Evolutionary conservation across 1,140 invertebrate species (phyloP).

Genomic region (Agraylea sexmaculata): DNA sequence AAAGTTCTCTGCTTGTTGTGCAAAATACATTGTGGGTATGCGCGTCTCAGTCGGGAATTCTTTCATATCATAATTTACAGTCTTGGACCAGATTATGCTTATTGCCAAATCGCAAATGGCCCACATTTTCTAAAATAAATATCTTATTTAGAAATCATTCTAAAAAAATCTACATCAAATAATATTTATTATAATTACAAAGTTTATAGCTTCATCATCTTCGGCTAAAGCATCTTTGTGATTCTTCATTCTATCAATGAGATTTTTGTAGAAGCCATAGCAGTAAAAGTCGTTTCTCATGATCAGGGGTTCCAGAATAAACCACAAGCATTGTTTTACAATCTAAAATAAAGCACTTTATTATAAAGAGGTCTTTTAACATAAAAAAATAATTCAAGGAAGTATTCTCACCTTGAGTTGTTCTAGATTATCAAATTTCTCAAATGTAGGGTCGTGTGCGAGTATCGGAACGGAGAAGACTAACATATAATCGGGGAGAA

Average conservation of each 20-base stretch:
- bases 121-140: conserved; percentile 86
- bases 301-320: conserved; percentile 86
- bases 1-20: conserved; percentile 55
- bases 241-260: conserved; percentile 86
- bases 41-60: conserved; percentile 75
- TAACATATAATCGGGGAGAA: conserved; percentile 91
- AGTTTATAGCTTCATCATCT: conserved; percentile 68
- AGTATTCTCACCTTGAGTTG: conserved; percentile 50
- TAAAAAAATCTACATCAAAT: conserved; percentile 20
- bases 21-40: conserved; percentile 79
- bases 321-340: conserved; percentile 80
- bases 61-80: conserved; percentile 79
- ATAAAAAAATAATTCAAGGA: not conserved
- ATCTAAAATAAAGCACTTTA: conserved; percentile 21
- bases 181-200: conserved; percentile 28
- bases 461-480: conserved; percentile 89
- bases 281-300: conserved; percentile 88
- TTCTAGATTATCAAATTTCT: conserved; percentile 56
- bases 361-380: not conserved
- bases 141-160: too few species aligned
- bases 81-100: conserved; percentile 74
- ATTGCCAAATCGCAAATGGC: conserved; percentile 89
- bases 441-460: conserved; percentile 79
- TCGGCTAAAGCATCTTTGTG: conserved; percentile 80
- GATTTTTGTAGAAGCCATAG: conserved; percentile 89